Evolutionary conservation across 1,140 invertebrate genomes (phyloP), one percentile per base, ranked within the genome.

Genomic region (Asobara japonica): DNA sequence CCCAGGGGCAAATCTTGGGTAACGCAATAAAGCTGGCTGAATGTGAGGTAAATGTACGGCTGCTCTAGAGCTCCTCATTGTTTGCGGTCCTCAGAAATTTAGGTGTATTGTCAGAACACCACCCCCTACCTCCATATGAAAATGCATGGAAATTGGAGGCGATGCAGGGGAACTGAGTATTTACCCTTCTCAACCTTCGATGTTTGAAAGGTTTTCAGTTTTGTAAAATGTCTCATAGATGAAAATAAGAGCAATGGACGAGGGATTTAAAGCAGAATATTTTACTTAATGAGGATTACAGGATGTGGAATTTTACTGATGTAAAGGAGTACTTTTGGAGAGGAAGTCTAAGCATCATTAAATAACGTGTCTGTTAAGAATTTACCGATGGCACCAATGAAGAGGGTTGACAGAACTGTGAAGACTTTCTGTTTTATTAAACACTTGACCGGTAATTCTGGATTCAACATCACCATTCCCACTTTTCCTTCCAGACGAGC

Each of bases 391-490:
- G 82, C 87, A 22, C 88, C 80, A 22, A 91, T 78, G 3, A 91
- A 79, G 6, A 92, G 77, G 3, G 89, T 86, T 3, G 90, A 89
- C 11, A 92, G 88, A 18, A 92, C 88, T 1, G 88, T 88, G 60
- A 90, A 89, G 11, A 94, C 77, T 74, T 91, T 92, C 72, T 91
- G 91, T 20, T 88, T 86, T 27, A 93, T 80, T 6, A 90, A 85
- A 81, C 93, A 94, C 56, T 89, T 90, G 51, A 92, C 88, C n/a
- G 93, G 92, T 38, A 93, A 84, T 25, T 89, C 89, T 0, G 92
- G 92, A 77, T 92, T 87, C 60, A 87, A 74, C 25, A 93, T 82
- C 22, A 88, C 77, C 70, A 92, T 83, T 62, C 88, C 90, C 1
- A 90, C 83, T 75, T 85, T 87, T 68, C 88, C 87, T 45, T 86